These are phyloP conservation scores for Alosa sapidissima DNA, from an alignment of 2,797 vertebrate genomes.

Conservation along the genomic window DNA sequence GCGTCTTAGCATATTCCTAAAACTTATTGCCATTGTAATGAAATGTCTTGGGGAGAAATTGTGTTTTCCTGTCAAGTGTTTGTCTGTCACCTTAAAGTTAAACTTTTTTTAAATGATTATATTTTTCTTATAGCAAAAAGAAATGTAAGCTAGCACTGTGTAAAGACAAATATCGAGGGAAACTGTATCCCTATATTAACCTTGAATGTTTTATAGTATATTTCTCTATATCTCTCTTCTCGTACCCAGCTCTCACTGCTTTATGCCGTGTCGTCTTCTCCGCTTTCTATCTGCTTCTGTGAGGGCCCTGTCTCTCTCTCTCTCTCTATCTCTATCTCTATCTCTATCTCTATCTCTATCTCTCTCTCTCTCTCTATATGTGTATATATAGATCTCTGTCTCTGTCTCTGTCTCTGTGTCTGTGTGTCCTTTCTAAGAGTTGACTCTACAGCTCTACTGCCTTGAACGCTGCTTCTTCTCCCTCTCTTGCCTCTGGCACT, in stretches of 20 bases:
- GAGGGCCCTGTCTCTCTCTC: neutral
- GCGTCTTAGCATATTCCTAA: neutral
- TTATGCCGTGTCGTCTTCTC: neutral
- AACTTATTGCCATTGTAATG: neutral
- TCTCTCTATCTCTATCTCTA: slow-evolving; percentile 25
- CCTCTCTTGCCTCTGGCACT: neutral
- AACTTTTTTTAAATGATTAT: slow-evolving; percentile 30
- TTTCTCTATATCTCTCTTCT: neutral
- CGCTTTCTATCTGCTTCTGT: neutral
- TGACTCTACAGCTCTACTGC: neutral
- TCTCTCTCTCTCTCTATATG: neutral
- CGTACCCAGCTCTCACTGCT: neutral
- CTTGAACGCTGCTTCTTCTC: neutral
- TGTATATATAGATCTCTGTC: too few relatives aligned
- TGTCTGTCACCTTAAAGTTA: slow-evolving; percentile 5
- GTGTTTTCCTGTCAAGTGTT: slow-evolving; percentile 4
- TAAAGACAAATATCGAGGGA: slow-evolving; percentile 15
- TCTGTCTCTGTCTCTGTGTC: neutral
- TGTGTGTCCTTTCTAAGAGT: neutral
- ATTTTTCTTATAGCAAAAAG: slow-evolving; percentile 31
- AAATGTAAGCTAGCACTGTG: slow-evolving; percentile 30
- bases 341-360: slow-evolving; percentile 9
- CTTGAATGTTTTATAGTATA: slow-evolving; percentile 2
- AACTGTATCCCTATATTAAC: slow-evolving; percentile 15
- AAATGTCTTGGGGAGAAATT: neutral